Evolutionary conservation across 1,140 invertebrate species (phyloP).

Genomic region (Drosophila yakuba): DNA sequence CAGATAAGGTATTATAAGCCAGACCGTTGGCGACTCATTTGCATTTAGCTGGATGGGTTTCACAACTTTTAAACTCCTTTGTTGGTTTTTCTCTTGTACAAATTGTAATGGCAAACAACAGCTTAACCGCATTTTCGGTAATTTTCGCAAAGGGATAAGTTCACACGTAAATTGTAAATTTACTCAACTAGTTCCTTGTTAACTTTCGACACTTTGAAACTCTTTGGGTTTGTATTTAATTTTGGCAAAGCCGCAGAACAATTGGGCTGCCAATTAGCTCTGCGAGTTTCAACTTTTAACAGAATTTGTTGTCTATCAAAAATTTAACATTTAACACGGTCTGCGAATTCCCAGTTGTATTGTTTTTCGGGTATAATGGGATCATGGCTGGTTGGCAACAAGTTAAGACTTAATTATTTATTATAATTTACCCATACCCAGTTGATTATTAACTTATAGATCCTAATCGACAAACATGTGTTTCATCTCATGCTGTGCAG

Average conservation of each 20-base stretch:
- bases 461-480: not conserved
- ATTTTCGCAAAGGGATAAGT: slow-evolving; percentile 36
- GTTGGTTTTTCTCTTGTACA: slow-evolving; percentile 54
- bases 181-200: slow-evolving; percentile 38
- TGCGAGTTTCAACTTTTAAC: slow-evolving; percentile 11
- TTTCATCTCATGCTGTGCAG: slow-evolving; percentile 19
- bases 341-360: slow-evolving; percentile 9
- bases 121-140: slow-evolving; percentile 18
- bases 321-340: slow-evolving; percentile 47
- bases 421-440: not conserved
- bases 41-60: slow-evolving; percentile 35
- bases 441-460: not conserved
- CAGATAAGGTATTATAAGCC: slow-evolving; percentile 13
- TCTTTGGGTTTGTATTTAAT: slow-evolving; percentile 31
- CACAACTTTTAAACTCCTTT: slow-evolving; percentile 45
- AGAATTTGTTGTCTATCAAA: slow-evolving; percentile 38
- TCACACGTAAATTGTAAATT: slow-evolving; percentile 41
- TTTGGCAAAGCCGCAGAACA: slow-evolving; percentile 22
- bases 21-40: slow-evolving; percentile 33
- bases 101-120: slow-evolving; percentile 52
- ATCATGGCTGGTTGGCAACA: not conserved
- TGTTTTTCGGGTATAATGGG: slow-evolving; percentile 1
- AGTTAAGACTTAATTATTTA: not conserved
- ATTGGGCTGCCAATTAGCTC: slow-evolving; percentile 20
- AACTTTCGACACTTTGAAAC: slow-evolving; percentile 32